A percentile compares a stretch with the other conserved stretches of the same genome.
Evolutionary conservation across 2,797 vertebrate genomes (phyloP).

Genomic region (Anguilla anguilla): DNA sequence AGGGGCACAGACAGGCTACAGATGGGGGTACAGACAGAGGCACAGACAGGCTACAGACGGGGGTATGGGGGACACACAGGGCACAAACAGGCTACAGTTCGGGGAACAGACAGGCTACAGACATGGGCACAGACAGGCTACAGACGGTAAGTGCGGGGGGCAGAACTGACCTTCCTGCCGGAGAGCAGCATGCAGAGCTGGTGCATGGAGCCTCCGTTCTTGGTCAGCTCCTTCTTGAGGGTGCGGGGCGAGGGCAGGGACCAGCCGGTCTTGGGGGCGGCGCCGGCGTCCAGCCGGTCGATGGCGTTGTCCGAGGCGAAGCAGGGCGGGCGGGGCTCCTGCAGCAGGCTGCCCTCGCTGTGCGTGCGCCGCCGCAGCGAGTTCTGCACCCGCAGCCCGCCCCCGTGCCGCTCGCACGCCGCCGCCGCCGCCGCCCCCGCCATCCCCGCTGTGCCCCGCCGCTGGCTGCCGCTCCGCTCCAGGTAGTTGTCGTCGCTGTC

Average conservation of each 20-base stretch:
- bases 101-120: background rate
- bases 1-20: background rate
- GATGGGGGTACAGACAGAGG: background rate
- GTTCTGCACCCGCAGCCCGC: constrained; percentile 82
- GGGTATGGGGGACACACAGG: background rate
- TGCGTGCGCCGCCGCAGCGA: constrained; percentile 90
- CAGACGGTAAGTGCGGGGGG: background rate
- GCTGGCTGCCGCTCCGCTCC: constrained; percentile 77
- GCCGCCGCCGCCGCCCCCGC: constrained; percentile 74
- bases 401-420: constrained; percentile 71
- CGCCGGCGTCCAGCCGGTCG: constrained; percentile 81
- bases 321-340: constrained; percentile 82
- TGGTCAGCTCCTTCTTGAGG: constrained; percentile 89
- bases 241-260: constrained; percentile 87
- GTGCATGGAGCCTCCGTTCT: constrained; percentile 91
- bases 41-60: background rate
- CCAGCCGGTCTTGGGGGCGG: constrained; percentile 72
- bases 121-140: background rate
- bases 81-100: background rate
- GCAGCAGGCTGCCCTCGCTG: constrained; percentile 93
- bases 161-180: constrained; percentile 82
- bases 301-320: constrained; percentile 93
- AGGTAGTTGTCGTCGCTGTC: constrained; percentile 83
- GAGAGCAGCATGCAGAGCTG: constrained; percentile 92
- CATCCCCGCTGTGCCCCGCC: constrained; percentile 85